phyloP scores from a whole-genome alignment of 92 coral and sea anemone species.

The Bergia sp. region DNA sequence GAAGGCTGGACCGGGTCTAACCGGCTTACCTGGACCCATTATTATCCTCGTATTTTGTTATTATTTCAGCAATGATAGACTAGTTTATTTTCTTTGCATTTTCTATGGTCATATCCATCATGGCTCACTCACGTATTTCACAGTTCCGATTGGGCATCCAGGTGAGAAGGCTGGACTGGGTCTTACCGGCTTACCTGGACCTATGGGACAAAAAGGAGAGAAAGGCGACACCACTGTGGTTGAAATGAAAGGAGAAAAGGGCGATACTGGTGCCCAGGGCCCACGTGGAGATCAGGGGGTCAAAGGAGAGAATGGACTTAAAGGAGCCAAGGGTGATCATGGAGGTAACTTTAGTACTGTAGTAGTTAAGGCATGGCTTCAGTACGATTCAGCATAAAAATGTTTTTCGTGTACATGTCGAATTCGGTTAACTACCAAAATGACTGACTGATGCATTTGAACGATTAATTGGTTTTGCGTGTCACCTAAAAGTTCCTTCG shows the following conservation, averaged over 20 bases:
- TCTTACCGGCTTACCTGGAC: background rate
- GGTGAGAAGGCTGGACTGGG: conserved; percentile 7
- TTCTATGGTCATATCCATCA: background rate
- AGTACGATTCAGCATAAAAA: too few relatives aligned
- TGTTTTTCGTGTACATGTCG: too few relatives aligned
- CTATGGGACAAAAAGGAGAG: conserved; percentile 2
- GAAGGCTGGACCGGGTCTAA: background rate
- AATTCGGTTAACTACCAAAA: too few relatives aligned
- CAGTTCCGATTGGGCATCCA: background rate
- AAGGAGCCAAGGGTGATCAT: conserved; percentile 5
- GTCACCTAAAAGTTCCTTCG: too few relatives aligned
- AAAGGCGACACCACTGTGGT: conserved; percentile 5
- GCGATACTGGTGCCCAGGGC: conserved; percentile 25
- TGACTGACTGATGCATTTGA: too few relatives aligned
- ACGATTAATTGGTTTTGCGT: too few relatives aligned
- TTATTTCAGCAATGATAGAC: background rate
- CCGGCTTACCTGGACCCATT: too few relatives aligned
- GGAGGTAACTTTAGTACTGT: conserved; percentile 1
- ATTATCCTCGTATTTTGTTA: background rate
- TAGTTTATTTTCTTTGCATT: background rate
- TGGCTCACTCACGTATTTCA: background rate
- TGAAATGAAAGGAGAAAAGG: conserved; percentile 13
- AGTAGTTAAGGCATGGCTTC: too few relatives aligned
- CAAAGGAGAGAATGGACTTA: background rate
- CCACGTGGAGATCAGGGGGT: conserved; percentile 7